Conservation (phyloP, 1,140 invertebrate genomes). For the Sycophila sp. region DNA sequence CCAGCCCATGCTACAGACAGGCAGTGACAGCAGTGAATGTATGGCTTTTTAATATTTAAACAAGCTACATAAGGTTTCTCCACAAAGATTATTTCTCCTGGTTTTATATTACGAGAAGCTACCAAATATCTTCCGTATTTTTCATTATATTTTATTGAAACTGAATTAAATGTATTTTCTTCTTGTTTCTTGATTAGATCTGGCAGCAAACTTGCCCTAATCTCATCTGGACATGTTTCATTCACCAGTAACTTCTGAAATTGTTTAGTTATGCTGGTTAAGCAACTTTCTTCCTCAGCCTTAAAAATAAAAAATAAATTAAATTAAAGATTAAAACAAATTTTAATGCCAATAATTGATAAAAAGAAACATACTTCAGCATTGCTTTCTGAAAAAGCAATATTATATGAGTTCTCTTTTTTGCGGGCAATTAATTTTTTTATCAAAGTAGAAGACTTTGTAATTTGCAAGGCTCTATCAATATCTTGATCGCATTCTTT, state of each 20-base stretch:
- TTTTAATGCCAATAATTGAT: too few species aligned
- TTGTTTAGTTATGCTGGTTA: too few species aligned
- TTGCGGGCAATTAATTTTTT: slow-evolving; percentile 44
- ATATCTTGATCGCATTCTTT: slow-evolving; percentile 69
- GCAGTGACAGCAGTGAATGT: slow-evolving; percentile 80
- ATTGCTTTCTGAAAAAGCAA: too few species aligned
- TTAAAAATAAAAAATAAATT: too few species aligned
- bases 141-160: slow-evolving; percentile 64
- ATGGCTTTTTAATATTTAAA: slow-evolving; percentile 69
- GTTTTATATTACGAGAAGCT: slow-evolving; percentile 71
- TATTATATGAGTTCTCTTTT: too few species aligned
- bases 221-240: too few species aligned
- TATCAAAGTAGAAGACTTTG: slow-evolving; percentile 10
- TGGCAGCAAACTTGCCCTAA: too few species aligned
- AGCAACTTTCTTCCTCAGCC: too few species aligned
- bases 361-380: too few species aligned
- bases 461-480: slow-evolving; percentile 45
- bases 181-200: too few species aligned
- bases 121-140: slow-evolving; percentile 72
- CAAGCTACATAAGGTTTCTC: slow-evolving; percentile 80
- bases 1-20: slow-evolving; percentile 69
- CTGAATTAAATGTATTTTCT: slow-evolving; percentile 65
- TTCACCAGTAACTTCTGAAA: too few species aligned
- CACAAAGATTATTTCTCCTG: slow-evolving; percentile 79
- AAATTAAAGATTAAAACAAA: too few species aligned